Base-by-base conservation (phyloP, 1,140 invertebrate species). In the Caenorhabditis latens region DNA sequence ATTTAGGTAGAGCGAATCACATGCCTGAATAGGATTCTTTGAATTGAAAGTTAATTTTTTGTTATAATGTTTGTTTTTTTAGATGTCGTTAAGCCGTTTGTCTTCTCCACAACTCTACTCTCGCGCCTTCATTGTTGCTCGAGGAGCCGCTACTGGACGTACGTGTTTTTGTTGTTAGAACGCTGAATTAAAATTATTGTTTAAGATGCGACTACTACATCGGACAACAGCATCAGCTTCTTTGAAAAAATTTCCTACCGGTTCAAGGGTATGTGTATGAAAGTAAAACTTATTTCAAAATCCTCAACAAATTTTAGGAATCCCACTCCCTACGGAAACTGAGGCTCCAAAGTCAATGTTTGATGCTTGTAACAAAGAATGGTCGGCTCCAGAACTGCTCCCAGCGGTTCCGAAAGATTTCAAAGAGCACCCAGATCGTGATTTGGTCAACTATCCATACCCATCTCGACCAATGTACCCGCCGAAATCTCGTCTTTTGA, bases 351-450 rank as follows among this genome's bases (percentile, higher is more conserved):
- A 90, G 84, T 85, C 65, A 7, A 88, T 92, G 86, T 93, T 93
- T 84, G 90, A 92, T 48, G 90, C 92, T 67, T 88, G 88, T 75
- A 91, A 87, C 53, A 92, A 92, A 85, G 89, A 90, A 82, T 93
- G 91, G 86, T 48, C 85, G 43, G 87, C 87, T 58, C 88, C 88
- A 42, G 85, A 90, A 19, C 84, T 89, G 6, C 87, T 93, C 5
- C 90, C 91, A 40, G 65, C 75, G 19, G 63, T 92, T 14, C 91
- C 91, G 21, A 90, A 90, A 32, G 91, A 92, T 71, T 92, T 89
- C 88, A 92, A 92, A 71, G 91, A 92, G 84, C 84, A 90, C 58
- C 91, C 91, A 8, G 91, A 92, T 40, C 91, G 91, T 65, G 91
- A 92, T 84, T 65, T 92, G 85, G 79, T 83, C 19, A 92, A 92